Base-by-base conservation (phyloP, 1,140 invertebrate genomes). In the Mercenaria mercenaria region DNA sequence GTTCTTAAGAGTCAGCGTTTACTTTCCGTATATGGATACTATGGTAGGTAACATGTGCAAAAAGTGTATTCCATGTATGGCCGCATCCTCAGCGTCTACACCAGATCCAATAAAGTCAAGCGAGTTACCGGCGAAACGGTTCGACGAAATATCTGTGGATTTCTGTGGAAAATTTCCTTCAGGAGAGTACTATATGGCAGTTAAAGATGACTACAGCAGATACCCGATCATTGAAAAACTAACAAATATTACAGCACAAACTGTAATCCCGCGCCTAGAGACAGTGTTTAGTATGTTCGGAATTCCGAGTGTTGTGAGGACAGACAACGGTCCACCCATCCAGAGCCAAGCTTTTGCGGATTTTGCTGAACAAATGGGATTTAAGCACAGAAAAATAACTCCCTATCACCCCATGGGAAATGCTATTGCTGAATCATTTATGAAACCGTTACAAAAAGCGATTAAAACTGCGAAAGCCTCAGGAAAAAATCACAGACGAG, bases 151-250 rank as follows among this genome's bases (percentile, higher is more conserved):
- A 11, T 79, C 76, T 37, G 90, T 93, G 26, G 94, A 95, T 79
- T 94, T 94, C 79, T 86, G 80, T 56, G 93, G 94, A 50, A 91
- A 93, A 29, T 13, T 94, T 15, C 90, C 92, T n/a, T 88, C 34
- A 32, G 91, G 90, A 26, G 56, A 94, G 26, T 92, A 94, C 64
- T 81, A 92, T 8, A 41, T 94, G 26, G 94, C 94, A n/a, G n/a
- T 94, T 20, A 83, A 90, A 26, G 92, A 94, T 89, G 92, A 94
- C 59, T 94, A 93, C 41, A 93, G 92, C 32, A 34, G 91, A 37
- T 95, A 91, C 82, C 64, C 92, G 29, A 67, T 92, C 26, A 92
- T 94, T 39, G 81, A 92, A 26, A 77, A 91, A 34, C 37, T 91
- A 10, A 64, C 74, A 0, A 34, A 26, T 20, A 80, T 72, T 32